A percentile compares a stretch with the other conserved stretches of the same genome.
Conservation (phyloP, 2,888 invertebrate species). For the Gortyna flavago region DNA sequence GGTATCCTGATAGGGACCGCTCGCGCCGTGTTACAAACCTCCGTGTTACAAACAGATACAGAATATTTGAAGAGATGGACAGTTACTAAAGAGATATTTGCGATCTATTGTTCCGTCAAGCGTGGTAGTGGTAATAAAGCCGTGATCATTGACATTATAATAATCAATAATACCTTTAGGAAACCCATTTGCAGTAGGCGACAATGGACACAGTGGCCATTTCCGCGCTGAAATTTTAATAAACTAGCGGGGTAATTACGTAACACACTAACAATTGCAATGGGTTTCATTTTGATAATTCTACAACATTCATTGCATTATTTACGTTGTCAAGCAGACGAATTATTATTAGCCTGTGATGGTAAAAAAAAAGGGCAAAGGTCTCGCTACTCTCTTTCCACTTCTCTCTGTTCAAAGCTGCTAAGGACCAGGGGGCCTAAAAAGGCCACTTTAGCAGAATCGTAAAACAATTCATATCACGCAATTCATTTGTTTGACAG, state of each 20-base stretch:
- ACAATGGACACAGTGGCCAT: not conserved
- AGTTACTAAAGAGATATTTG: not conserved
- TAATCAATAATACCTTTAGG: constrained; percentile 18
- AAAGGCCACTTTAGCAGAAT: no score
- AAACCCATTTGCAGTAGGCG: constrained; percentile 11
- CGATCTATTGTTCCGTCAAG: constrained; percentile 5
- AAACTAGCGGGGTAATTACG: not conserved
- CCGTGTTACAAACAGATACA: not conserved
- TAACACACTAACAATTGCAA: constrained; percentile 2
- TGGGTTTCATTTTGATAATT: not conserved
- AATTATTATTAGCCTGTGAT: no score
- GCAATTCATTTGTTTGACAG: no score
- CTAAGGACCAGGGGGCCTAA: no score
- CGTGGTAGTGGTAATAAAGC: not conserved
- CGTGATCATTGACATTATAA: not conserved
- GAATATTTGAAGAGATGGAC: not conserved
- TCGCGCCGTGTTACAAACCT: no score
- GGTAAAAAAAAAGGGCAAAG: no score
- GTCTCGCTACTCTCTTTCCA: no score
- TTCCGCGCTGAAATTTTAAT: constrained; percentile 13
- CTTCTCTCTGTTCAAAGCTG: no score
- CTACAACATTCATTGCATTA: not conserved
- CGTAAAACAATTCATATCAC: no score
- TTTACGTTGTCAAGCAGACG: not conserved
- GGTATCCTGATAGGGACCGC: not conserved